Base-by-base conservation (phyloP, 1,140 invertebrate genomes). In the Berghia stephanieae region DNA sequence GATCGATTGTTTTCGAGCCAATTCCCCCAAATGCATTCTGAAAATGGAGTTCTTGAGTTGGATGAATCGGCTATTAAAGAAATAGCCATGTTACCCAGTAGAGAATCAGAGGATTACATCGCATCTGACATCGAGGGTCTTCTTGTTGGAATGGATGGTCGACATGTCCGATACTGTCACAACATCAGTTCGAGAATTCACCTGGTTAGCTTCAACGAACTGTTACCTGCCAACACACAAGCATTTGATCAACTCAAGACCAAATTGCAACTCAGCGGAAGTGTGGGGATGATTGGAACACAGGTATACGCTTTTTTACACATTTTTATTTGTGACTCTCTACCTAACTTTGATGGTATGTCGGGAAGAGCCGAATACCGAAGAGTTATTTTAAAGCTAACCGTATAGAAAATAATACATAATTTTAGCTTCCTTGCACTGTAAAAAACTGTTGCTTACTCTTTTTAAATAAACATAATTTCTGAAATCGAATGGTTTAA, bases 81-180 rank as follows among this genome's bases (percentile, higher is more conserved):
- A 43, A 44, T 76, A 13, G 75, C 75, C n/a, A 57, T 75, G 72
- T 73, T 71, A 40, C 70, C 78, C 1, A 38, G 79, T 57, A 38
- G 57, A 75, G 27, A 75, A 70, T n/a, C 4, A 1, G 40, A 78
- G 16, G 38, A 21, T 21, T 13, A 46, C 8, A 36, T 67, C 21
- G 46, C 66, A 21, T 38, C 55, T 13, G 74, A 38, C 1, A 27
- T 46, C 0, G 74, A 74, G 21, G 78, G 77, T 18, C 43, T 83
- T 13, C 57, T 80, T 18, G 67, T 70, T 10, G 84, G 84, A 0
- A 78, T 82, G 40, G 76, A 77, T 55, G 68, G 75, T 21, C 78
- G 79, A 18, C 84, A 85, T 55, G 71, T 85, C 18, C 75, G 78
- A 8, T 82, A 82, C 27, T 84, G 82, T 67, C 71, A 79, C 2